Conservation (phyloP, 1,140 invertebrate species). For the Orchestia grillus region DNA sequence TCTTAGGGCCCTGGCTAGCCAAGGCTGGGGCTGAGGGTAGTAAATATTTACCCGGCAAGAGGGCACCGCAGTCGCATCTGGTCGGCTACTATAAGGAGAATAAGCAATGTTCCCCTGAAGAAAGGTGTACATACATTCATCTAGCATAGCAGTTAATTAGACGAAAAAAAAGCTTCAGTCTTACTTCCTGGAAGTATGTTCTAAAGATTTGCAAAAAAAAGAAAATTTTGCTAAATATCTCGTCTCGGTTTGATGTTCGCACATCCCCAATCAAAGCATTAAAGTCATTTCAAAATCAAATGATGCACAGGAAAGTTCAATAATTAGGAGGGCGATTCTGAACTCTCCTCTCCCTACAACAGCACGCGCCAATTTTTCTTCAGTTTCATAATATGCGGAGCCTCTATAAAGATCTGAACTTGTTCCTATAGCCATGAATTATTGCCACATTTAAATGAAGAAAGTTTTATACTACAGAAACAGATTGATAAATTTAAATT, state of each 20-base stretch:
- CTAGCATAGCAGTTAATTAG: not conserved
- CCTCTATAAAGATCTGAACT: no score
- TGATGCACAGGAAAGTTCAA: no score
- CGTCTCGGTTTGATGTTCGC: not conserved
- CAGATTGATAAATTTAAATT: no score
- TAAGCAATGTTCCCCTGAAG: not conserved
- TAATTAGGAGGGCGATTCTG: no score
- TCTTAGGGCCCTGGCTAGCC: not conserved
- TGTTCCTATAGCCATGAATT: no score
- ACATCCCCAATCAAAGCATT: not conserved
- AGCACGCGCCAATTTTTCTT: no score
- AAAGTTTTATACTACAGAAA: no score
- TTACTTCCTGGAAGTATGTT: not conserved
- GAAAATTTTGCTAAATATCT: not conserved
- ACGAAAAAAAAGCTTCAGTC: not conserved
- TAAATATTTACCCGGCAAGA: conserved; percentile 60
- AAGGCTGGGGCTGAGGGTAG: conserved; percentile 69
- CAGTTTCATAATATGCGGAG: no score
- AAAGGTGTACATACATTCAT: not conserved
- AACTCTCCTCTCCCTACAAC: no score
- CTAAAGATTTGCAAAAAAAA: not conserved
- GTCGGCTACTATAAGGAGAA: not conserved
- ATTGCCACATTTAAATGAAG: no score
- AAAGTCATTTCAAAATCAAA: no score
- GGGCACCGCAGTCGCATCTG: conserved; percentile 59